Conservation (phyloP, 1,140 invertebrate genomes). For the Olivierus martensii region DNA sequence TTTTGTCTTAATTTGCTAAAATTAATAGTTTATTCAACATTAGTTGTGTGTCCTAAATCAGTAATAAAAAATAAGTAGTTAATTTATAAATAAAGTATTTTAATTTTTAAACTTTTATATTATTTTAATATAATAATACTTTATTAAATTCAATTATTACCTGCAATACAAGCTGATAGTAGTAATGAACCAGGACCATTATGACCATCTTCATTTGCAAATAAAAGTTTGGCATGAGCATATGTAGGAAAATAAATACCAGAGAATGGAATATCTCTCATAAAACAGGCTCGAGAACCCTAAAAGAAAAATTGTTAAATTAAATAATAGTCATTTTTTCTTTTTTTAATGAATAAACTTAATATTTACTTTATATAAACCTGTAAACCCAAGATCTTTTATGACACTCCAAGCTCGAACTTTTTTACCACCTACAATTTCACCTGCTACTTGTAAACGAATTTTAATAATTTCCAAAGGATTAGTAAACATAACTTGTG, state of each 20-base stretch:
- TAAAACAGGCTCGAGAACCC: slow-evolving; percentile 80
- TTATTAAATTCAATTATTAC: too few species aligned
- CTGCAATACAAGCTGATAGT: slow-evolving; percentile 60
- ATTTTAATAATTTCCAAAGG: slow-evolving; percentile 99
- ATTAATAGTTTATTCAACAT: too few species aligned
- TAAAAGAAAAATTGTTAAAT: slow-evolving; percentile 23
- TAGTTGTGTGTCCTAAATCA: too few species aligned
- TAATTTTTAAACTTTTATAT: too few species aligned
- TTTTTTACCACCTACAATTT: slow-evolving; percentile 62
- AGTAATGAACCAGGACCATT: slow-evolving; percentile 79
- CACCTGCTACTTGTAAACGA: slow-evolving; percentile 95
- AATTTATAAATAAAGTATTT: too few species aligned
- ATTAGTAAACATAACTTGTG: slow-evolving; percentile 96
- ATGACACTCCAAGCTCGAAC: slow-evolving; percentile 74
- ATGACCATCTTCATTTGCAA: slow-evolving; percentile 78
- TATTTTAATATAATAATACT: too few species aligned
- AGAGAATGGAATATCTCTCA: slow-evolving; percentile 92
- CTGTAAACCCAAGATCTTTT: slow-evolving; percentile 81
- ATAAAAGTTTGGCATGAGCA: slow-evolving; percentile 70
- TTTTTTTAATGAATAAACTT: background rate
- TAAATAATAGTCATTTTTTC: background rate
- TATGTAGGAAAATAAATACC: slow-evolving; percentile 98
- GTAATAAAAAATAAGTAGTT: too few species aligned
- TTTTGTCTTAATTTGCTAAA: too few species aligned
- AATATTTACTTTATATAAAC: slow-evolving; percentile 72